Conservation (phyloP, 2,113 vertebrate genomes). For the Megaceryle maxima region DNA sequence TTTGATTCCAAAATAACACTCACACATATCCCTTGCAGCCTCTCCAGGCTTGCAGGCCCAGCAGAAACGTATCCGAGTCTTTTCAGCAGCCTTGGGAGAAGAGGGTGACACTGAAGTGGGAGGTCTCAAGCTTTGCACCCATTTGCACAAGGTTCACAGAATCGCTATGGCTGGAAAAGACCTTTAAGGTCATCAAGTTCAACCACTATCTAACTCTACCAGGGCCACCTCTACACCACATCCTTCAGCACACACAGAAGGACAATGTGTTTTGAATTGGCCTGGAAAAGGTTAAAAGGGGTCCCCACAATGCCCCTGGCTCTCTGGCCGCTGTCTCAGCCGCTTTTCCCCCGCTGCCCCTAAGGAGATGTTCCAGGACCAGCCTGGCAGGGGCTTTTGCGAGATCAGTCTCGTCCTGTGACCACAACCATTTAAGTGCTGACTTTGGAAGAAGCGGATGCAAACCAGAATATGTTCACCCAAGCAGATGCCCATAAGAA, state of each 20-base stretch:
- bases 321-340: not conserved
- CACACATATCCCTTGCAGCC: not conserved
- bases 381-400: not conserved
- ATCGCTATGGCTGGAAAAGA: no score
- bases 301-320: not conserved
- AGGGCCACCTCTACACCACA: no score
- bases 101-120: not conserved
- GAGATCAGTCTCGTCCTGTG: rapidly evolving
- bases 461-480: not conserved
- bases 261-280: not conserved
- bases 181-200: no score
- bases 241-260: not conserved
- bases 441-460: not conserved
- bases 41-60: not conserved
- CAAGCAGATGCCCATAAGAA: not conserved
- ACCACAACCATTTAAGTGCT: not conserved
- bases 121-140: not conserved
- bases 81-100: not conserved
- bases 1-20: not conserved
- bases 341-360: not conserved
- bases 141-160: not conserved
- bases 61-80: not conserved
- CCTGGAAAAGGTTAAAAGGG: not conserved
- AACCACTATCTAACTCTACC: no score
- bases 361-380: not conserved